Evolutionary conservation across 2,888 invertebrate genomes (phyloP), one percentile per base, ranked within the genome.

Genomic region (Agonum fuliginosum): DNA sequence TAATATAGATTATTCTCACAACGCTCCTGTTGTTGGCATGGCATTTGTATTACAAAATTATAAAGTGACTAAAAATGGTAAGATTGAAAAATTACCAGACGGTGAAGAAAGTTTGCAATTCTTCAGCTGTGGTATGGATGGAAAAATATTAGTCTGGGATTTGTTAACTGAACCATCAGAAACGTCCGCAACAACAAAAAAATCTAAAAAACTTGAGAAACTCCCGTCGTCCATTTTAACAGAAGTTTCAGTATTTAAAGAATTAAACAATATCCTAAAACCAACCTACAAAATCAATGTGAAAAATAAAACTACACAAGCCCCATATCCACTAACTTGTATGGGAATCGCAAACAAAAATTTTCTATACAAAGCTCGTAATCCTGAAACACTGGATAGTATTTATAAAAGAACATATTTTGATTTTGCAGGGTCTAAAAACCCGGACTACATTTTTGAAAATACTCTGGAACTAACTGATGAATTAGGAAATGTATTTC

Each of bases 101-200:
- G 87, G 86, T 80, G 84, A 82, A 82, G 83, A 70, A 80, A 58
- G 27, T 41, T 12, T 91, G 77, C 93, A 92, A 82, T 93, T 94
- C 83, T 84, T 91, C 1, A 91, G 93, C 0, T 88, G 90, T 24
- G 90, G 92, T 20, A 88, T 90, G 79, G 94, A 94, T 83, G 94
- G 94, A 0, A 89, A 86, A 0, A 87, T 94, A 54, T 88, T 91
- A 34, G 90, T 93, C 83, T 95, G 94, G 94, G 91, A 93, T 86
- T 77, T 79, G 80, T 80, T 80, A 81, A 81, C 80, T 81, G 73
- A 84, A 85, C 48, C 27, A 10, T 17, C 27, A 27, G 17, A n/a
- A 8, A 30, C 5, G 1, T 2, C 5, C 12, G 17, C n/a, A 12
- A 0, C 58, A 27, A 3, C 3, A 46, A 48, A 70, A 48, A 48